A percentile compares a stretch with the other conserved stretches of the same genome.
phyloP scores from a whole-genome alignment of 2,888 invertebrate genomes.

The Platynereis dumerilii region DNA sequence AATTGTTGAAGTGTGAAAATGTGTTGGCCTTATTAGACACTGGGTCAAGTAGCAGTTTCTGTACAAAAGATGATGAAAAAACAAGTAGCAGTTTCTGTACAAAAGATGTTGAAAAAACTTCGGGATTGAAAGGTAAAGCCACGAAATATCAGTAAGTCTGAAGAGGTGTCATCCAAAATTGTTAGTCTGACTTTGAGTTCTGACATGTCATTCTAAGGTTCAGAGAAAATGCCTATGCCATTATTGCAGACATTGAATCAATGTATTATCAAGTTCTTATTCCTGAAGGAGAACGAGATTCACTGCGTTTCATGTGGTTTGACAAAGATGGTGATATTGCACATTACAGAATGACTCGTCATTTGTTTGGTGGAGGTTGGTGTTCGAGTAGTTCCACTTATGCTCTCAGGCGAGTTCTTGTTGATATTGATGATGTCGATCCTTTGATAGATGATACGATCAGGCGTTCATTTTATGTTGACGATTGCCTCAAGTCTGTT shows the following conservation, averaged over 20 bases:
- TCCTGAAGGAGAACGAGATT: constrained; percentile 15
- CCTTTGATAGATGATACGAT: constrained; percentile 30
- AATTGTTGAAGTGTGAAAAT: too few relatives aligned
- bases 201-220: too few relatives aligned
- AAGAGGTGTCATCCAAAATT: too few relatives aligned
- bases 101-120: too few relatives aligned
- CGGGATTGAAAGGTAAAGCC: too few relatives aligned
- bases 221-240: constrained; percentile 10
- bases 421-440: background rate
- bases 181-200: too few relatives aligned
- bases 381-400: constrained; percentile 24
- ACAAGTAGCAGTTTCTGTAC: too few relatives aligned
- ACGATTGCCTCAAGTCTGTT: constrained; percentile 32
- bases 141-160: too few relatives aligned
- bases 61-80: too few relatives aligned
- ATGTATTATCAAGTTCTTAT: constrained; percentile 36
- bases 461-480: constrained; percentile 31
- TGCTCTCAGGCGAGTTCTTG: constrained; percentile 13
- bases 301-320: constrained; percentile 30
- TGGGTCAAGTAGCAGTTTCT: too few relatives aligned
- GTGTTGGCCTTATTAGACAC: too few relatives aligned
- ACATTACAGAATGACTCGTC: constrained; percentile 24
- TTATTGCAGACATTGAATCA: constrained; percentile 32
- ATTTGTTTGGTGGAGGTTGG: constrained; percentile 22
- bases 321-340: constrained; percentile 14